Evolutionary conservation across 2,113 vertebrate species (phyloP).

Genomic region (Catharus bicknelli): DNA sequence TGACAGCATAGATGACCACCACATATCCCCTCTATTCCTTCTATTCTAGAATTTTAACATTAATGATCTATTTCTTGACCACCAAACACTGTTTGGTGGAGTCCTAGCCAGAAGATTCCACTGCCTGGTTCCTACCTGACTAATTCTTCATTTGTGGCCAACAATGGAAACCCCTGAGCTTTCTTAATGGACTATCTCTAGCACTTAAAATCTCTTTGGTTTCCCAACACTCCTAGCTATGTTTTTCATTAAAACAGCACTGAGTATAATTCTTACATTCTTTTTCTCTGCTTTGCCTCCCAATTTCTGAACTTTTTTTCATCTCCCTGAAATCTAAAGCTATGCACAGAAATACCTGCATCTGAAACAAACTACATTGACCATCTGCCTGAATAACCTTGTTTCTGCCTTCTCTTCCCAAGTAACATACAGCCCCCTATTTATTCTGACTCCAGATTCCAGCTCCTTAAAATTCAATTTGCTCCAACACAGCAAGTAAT

Average conservation of each 20-base stretch:
- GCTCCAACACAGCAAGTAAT: neutral
- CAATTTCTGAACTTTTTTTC: neutral
- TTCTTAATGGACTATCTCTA: neutral
- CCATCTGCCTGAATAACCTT: fast-evolving
- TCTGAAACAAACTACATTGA: neutral
- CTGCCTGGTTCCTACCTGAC: neutral
- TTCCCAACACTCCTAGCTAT: neutral
- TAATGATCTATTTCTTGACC: neutral
- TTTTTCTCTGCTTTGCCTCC: neutral
- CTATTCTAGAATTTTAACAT: neutral
- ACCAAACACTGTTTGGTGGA: neutral
- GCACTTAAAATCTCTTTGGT: neutral
- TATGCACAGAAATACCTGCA: neutral
- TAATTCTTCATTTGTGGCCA: neutral
- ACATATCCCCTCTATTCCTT: neutral
- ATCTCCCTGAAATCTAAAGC: neutral
- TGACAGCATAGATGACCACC: neutral
- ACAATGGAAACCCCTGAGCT: neutral
- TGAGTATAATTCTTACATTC: neutral
- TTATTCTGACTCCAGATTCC: neutral
- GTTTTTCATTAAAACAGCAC: neutral
- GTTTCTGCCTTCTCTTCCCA: neutral
- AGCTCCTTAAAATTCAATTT: neutral
- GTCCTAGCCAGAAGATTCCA: neutral
- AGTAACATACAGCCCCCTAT: neutral